Evolutionary conservation across 2,797 vertebrate species (phyloP).

Genomic region (Labeo calbasu): DNA sequence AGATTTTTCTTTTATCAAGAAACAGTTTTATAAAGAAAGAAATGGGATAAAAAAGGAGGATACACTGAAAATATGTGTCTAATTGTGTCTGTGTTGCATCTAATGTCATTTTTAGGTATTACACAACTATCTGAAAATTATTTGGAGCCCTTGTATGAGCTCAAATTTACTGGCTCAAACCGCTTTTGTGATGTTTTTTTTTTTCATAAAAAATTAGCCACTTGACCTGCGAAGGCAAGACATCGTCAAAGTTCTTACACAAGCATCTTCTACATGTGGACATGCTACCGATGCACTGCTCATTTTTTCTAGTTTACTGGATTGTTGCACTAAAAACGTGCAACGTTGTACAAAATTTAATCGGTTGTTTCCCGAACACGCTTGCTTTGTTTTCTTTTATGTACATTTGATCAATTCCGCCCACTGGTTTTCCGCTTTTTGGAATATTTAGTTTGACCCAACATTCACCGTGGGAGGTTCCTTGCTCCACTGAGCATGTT

Average conservation of each 20-base stretch:
- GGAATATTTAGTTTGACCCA: slow-evolving; percentile 44
- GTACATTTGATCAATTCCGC: neutral
- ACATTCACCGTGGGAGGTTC: slow-evolving; percentile 38
- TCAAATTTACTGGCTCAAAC: neutral
- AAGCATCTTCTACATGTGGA: neutral
- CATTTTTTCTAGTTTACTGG: neutral
- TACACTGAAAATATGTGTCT: slow-evolving; percentile 1
- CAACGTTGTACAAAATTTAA: neutral
- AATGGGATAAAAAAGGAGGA: neutral
- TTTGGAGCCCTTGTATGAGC: neutral
- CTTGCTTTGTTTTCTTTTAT: neutral
- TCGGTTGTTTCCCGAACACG: neutral
- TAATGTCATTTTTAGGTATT: neutral
- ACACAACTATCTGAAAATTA: neutral
- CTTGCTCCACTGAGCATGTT: slow-evolving; percentile 44
- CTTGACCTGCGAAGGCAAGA: neutral
- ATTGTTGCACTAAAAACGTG: neutral
- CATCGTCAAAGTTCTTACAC: neutral
- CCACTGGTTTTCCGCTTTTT: slow-evolving; percentile 8
- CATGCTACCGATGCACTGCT: neutral
- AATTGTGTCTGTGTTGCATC: neutral
- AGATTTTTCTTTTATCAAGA: slow-evolving; percentile 13
- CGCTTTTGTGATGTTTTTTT: neutral
- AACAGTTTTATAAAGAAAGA: slow-evolving; percentile 29
- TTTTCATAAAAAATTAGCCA: neutral